Conservation (phyloP, 2,113 vertebrate species). For the Tupaia chinensis region DNA sequence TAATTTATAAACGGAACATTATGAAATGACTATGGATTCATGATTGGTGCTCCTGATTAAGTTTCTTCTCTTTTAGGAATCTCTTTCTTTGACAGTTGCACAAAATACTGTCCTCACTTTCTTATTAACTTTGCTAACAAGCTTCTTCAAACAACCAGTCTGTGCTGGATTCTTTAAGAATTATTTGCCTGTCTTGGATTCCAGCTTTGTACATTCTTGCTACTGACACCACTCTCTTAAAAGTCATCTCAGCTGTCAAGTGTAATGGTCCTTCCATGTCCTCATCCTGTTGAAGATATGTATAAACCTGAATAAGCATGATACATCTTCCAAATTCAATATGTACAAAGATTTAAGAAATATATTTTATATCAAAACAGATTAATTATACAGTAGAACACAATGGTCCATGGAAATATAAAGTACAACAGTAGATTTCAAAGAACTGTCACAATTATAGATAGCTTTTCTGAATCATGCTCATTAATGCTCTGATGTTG, state of each 20-base stretch:
- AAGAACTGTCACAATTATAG: background rate
- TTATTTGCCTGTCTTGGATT: background rate
- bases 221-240: background rate
- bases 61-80: background rate
- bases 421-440: background rate
- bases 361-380: background rate
- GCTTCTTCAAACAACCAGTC: background rate
- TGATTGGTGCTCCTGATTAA: background rate
- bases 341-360: background rate
- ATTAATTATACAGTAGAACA: background rate
- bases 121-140: background rate
- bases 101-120: background rate
- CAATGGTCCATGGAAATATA: background rate
- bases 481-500: background rate
- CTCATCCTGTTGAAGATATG: background rate
- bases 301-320: background rate
- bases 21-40: background rate
- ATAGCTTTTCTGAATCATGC: background rate
- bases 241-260: background rate
- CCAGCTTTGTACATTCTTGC: background rate
- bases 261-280: background rate
- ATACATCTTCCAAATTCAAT: background rate
- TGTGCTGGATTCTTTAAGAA: background rate
- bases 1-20: background rate
- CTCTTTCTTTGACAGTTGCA: background rate